A percentile compares a stretch with the other conserved stretches of the same genome.
These are phyloP conservation scores for Aphelinus certus DNA, from an alignment of 1,140 invertebrate genomes.

Conservation along the genomic window DNA sequence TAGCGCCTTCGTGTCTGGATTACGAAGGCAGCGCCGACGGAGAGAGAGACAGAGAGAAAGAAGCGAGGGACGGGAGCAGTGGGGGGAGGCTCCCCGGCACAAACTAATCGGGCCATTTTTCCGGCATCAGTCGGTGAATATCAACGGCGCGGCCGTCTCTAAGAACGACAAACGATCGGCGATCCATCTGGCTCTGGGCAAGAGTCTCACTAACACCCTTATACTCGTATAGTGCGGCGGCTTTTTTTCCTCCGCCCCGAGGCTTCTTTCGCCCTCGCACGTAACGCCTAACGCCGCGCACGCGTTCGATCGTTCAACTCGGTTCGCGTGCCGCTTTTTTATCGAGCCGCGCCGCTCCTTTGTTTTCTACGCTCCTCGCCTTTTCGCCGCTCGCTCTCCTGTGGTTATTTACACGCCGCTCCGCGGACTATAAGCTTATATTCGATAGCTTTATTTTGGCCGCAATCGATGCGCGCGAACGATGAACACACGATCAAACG, in stretches of 20 bases:
- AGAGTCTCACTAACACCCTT: constrained; percentile 49
- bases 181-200: constrained; percentile 64
- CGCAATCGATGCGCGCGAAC: too few species aligned
- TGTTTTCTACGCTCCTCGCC: background rate
- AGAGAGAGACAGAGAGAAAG: background rate
- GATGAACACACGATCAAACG: too few species aligned
- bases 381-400: too few species aligned
- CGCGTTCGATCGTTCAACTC: constrained; percentile 17
- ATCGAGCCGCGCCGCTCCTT: background rate
- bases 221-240: constrained; percentile 30
- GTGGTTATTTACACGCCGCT: too few species aligned
- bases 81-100: background rate
- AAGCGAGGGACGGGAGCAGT: too few species aligned
- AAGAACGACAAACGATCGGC: constrained; percentile 66
- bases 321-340: background rate
- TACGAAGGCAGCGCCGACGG: background rate
- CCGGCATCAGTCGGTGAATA: constrained; percentile 64
- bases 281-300: background rate
- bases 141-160: constrained; percentile 59
- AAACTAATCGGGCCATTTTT: constrained; percentile 64
- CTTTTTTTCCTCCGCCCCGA: background rate
- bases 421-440: too few species aligned
- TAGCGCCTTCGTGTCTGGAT: too few species aligned
- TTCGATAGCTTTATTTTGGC: too few species aligned
- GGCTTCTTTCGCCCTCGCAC: constrained; percentile 4